Evolutionary conservation across 2,797 vertebrate genomes (phyloP), one percentile per base, ranked within the genome.

Genomic region (Sebastes aleutianus): DNA sequence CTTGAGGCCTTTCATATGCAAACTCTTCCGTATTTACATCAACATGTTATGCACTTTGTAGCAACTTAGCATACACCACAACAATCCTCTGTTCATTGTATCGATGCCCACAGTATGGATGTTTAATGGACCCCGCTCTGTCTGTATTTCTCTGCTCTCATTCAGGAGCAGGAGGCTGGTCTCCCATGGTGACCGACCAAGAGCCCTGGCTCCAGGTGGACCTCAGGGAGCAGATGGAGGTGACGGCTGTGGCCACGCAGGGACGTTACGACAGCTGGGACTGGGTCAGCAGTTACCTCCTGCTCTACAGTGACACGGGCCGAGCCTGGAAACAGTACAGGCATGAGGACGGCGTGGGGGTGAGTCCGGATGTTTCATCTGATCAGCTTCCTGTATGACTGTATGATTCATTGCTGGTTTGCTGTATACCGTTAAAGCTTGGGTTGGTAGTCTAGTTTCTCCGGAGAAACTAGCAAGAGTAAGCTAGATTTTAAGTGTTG

Each of bases 191-290:
- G 83, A 97, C 96, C 1, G 97, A 96, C 3, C 89, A 92, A 53
- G 95, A 97, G 50, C 97, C 98, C 72, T 99, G 99, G 99, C 95
- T 99, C 26, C 98, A 99, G 93, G 88, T 99, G 87, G 98, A 99
- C 86, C 96, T 99, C 74, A 95, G 96, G 76, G 97, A 97, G 83
- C 95, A 97, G 92, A 95, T 97, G 93, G 97, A 99, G 94, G 93
- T 99, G 72, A 98, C 97, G 2, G 97, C 96, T 0, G 94, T 99
- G 10, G 97, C 98, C 85, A 98, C 98, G 0, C 99, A 99, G 91
- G 99, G 99, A 65, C 94, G 98, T 18, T 95, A 97, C 0, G 96
- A 97, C 75, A 99, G 97, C 93, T 97, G 95, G 26, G 98, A 99
- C 93, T 99, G 98, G 98, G 97, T 98, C 86, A 98, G 95, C 20